Conservation (phyloP, 1,140 invertebrate genomes). For the Wiebesia pumilae region DNA sequence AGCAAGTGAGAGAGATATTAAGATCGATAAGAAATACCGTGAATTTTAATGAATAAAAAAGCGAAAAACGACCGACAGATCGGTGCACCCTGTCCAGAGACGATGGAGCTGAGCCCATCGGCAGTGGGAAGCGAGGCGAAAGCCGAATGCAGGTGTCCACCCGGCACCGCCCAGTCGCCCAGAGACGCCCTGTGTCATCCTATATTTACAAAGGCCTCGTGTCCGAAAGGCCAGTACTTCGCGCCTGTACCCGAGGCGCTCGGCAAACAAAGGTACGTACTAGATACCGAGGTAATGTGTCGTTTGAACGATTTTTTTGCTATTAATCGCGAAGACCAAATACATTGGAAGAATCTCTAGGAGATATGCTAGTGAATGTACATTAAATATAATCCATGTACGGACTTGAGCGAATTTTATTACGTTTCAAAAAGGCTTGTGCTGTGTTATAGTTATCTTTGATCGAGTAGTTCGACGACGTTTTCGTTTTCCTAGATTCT, state of each 20-base stretch:
- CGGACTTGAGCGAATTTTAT: too few relatives aligned
- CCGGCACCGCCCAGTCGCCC: conserved; percentile 80
- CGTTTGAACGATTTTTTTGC: too few relatives aligned
- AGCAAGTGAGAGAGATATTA: too few relatives aligned
- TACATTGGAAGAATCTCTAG: too few relatives aligned
- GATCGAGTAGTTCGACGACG: too few relatives aligned
- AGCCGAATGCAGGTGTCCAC: conserved; percentile 86
- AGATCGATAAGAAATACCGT: too few relatives aligned
- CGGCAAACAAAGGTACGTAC: conserved; percentile 37
- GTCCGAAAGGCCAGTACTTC: conserved; percentile 82
- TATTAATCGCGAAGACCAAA: background rate
- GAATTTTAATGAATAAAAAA: background rate
- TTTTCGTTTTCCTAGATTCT: too few relatives aligned
- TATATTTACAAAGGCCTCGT: conserved; percentile 83
- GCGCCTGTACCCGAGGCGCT: conserved; percentile 75
- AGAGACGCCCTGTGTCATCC: conserved; percentile 79
- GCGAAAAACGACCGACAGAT: conserved; percentile 73
- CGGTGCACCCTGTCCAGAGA: conserved; percentile 86
- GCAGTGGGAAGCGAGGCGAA: conserved; percentile 77
- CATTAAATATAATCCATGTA: too few relatives aligned
- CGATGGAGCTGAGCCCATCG: conserved; percentile 85
- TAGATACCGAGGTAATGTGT: background rate
- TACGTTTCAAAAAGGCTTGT: too few relatives aligned
- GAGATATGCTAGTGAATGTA: too few relatives aligned
- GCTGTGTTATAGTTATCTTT: too few relatives aligned